Evolutionary conservation across 2,888 invertebrate genomes (phyloP), one percentile per base, ranked within the genome.

Genomic region (Sarcophaga subvicina): DNA sequence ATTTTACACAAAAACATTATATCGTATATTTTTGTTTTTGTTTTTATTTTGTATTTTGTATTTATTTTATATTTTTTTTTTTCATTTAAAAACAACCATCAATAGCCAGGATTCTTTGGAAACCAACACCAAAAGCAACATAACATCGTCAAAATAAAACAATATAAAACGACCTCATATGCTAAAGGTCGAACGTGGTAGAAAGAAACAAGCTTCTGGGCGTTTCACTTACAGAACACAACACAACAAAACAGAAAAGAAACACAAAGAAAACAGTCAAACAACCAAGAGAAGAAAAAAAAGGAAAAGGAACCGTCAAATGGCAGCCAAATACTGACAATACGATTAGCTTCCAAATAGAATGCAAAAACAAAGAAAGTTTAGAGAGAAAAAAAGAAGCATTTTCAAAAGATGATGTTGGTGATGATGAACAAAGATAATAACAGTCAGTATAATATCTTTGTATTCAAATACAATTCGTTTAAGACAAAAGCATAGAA

Each of bases 131-230:
- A 79, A 72, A 37, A 73, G n/a, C 47, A 83, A 83, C 27, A 77
- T 2, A 67, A 59, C 59, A 54, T 54, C 17, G 17, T 54, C 17
- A 67, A 79, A 54, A 62, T 17, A 54, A 71, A 83, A 79, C 69
- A 37, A 83, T 79, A 79, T 85, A 85, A 62, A 80, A 17, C 71
- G 83, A 87, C 81, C 87, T 79, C 81, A 87, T 85, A 80, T 80
- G 84, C 84, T 85, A 87, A 80, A 87, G 87, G 87, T 87, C 87
- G 84, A 87, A 85, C 84, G 84, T 81, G 85, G 76, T 71, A 83
- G 75, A 82, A 66, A 37, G 83, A 81, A 86, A 88, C 84, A 83
- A 83, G 89, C 89, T 89, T 88, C 89, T 89, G 89, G 89, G 89
- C 86, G 85, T 88, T 84, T 79, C 81, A 76, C 81, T 82, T 62